Evolutionary conservation across 2,888 invertebrate species (phyloP).

Genomic region (Sarcophaga caerulescens): DNA sequence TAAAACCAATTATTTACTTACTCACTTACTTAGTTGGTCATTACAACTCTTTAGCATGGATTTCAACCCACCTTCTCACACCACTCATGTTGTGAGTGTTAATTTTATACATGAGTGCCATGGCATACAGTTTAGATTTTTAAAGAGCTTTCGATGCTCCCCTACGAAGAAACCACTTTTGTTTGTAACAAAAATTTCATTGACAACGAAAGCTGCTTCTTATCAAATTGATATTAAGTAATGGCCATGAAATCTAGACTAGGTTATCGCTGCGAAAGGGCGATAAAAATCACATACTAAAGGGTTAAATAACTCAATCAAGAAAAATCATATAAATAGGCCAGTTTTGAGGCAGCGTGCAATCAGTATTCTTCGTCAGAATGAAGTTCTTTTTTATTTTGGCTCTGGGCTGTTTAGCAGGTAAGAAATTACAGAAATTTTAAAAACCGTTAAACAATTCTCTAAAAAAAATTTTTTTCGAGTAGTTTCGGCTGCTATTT

Average conservation of each 20-base stretch:
- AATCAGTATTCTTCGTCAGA: not conserved
- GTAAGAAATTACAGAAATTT: not conserved
- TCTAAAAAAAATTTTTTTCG: not conserved
- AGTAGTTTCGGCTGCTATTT: conserved; percentile 10
- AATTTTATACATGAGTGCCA: too few relatives aligned
- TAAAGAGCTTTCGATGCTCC: too few relatives aligned
- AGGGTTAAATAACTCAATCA: not conserved
- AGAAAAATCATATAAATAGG: conserved; percentile 33
- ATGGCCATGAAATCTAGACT: not conserved
- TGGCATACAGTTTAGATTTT: too few relatives aligned
- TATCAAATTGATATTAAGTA: not conserved
- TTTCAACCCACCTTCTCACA: too few relatives aligned
- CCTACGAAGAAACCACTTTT: not conserved
- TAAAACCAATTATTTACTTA: too few relatives aligned
- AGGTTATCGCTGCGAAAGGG: not conserved
- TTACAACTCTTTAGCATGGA: too few relatives aligned
- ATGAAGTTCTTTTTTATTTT: conserved; percentile 47
- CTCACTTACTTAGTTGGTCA: too few relatives aligned
- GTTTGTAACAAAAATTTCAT: not conserved
- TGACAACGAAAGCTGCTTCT: not conserved
- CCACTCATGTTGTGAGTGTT: too few relatives aligned
- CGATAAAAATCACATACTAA: conserved; percentile 24
- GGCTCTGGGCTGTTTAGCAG: conserved; percentile 30
- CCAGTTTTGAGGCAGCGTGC: not conserved
- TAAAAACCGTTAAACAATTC: not conserved